Conservation (phyloP, 2,797 vertebrate species). For the Alfaro cultratus region DNA sequence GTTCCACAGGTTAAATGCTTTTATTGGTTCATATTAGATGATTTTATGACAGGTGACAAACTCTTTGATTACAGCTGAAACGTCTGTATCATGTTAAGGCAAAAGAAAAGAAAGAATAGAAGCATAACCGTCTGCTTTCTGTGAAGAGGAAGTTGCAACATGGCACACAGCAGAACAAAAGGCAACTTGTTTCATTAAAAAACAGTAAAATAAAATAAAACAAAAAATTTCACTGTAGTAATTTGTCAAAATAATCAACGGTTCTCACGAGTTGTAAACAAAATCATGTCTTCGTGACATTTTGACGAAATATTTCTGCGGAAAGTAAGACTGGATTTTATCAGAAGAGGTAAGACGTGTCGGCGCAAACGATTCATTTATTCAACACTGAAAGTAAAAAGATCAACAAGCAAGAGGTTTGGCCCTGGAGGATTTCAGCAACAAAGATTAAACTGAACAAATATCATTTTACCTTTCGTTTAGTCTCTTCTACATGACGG, state of each 20-base stretch:
- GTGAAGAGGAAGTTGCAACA: constrained; percentile 20
- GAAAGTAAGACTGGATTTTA: constrained; percentile 13
- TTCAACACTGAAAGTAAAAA: constrained; percentile 30
- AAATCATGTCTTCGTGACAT: not conserved
- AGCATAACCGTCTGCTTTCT: constrained; percentile 34
- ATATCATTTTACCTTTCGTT: constrained; percentile 1
- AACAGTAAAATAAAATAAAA: not conserved
- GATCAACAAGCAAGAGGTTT: constrained; percentile 5
- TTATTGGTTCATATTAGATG: constrained; percentile 48
- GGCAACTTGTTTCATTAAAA: constrained; percentile 29
- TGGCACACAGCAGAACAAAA: constrained; percentile 54
- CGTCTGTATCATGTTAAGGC: constrained; percentile 5
- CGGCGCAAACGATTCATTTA: constrained; percentile 2
- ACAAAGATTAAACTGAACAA: not conserved
- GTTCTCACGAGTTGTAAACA: not conserved
- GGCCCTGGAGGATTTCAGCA: constrained; percentile 4
- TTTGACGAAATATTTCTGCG: not conserved
- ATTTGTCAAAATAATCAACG: constrained; percentile 11
- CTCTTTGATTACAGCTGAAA: constrained; percentile 14
- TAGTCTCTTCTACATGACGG: not conserved
- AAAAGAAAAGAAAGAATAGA: not conserved
- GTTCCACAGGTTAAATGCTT: constrained; percentile 25
- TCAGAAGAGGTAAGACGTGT: constrained; percentile 14
- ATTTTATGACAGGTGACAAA: constrained; percentile 14
- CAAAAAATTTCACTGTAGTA: not conserved